Percentiles rank a stretch among this genome's conserved stretches.
These are phyloP conservation scores for Drosophila insularis DNA, from an alignment of 1,140 invertebrate genomes.

Conservation along the genomic window DNA sequence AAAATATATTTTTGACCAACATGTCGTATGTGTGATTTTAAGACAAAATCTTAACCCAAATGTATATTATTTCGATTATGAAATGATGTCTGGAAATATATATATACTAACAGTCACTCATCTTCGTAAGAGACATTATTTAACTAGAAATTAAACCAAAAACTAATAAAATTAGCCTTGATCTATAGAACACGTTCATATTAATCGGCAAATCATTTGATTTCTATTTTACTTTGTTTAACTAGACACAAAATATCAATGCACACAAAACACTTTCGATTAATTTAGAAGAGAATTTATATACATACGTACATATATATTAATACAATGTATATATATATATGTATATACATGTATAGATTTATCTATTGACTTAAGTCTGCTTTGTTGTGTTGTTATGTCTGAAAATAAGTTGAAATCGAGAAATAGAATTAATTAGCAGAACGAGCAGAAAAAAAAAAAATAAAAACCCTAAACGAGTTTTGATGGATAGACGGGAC, in stretches of 20 bases:
- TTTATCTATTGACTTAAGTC: neutral
- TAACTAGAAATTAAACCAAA: neutral
- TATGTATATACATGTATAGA: neutral
- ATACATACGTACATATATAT: neutral
- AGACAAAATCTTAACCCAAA: too few species aligned
- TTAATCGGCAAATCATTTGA: neutral
- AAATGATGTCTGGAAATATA: neutral
- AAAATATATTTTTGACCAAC: neutral
- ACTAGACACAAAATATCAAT: neutral
- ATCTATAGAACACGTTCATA: neutral
- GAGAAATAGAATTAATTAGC: constrained; percentile 9
- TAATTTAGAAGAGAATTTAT: neutral
- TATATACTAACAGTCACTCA: neutral
- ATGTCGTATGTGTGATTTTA: neutral
- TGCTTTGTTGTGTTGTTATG: neutral
- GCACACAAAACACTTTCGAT: neutral
- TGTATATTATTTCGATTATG: too few species aligned
- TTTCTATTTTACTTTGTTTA: neutral
- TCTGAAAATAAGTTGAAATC: constrained; percentile 5
- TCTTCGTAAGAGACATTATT: too few species aligned
- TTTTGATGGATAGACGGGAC: neutral
- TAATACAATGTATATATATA: too few species aligned
- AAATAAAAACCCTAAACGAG: constrained; percentile 10
- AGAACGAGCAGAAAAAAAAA: neutral
- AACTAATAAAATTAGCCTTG: neutral